Conservation (phyloP, 2,113 vertebrate genomes). For the Spheniscus mendiculus region DNA sequence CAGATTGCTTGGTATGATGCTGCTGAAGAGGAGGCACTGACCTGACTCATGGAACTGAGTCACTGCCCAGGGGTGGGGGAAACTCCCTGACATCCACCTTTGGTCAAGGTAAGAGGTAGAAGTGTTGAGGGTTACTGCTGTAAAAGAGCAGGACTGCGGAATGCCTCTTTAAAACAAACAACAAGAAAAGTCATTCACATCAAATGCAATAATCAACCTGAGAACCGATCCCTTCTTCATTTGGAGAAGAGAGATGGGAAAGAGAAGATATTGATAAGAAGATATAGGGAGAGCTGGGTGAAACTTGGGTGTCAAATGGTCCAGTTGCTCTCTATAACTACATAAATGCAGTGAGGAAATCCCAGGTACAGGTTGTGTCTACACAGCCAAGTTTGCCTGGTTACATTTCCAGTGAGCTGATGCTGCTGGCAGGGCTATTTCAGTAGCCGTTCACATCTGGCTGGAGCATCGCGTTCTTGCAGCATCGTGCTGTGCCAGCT, state of each 20-base stretch:
- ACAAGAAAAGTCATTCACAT: fast-evolving
- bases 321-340: not conserved
- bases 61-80: not conserved
- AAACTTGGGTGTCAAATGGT: not conserved
- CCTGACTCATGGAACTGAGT: not conserved
- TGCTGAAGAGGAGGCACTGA: not conserved
- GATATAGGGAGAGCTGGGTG: not conserved
- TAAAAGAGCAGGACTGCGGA: not conserved
- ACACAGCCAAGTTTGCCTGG: not conserved
- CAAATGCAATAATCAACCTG: not conserved
- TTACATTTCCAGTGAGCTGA: not conserved
- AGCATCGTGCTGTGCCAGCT: not conserved
- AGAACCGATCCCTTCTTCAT: not conserved
- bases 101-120: not conserved
- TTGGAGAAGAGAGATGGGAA: not conserved
- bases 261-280: not conserved
- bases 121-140: not conserved
- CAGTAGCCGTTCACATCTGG: not conserved
- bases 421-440: not conserved
- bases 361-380: not conserved
- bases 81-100: not conserved
- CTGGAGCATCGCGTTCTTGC: not conserved
- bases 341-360: not conserved
- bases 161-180: not conserved
- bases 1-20: not conserved